Evolutionary conservation across 64 coral and sea anemone species (phyloP).

Genomic region (Montipora sp.): DNA sequence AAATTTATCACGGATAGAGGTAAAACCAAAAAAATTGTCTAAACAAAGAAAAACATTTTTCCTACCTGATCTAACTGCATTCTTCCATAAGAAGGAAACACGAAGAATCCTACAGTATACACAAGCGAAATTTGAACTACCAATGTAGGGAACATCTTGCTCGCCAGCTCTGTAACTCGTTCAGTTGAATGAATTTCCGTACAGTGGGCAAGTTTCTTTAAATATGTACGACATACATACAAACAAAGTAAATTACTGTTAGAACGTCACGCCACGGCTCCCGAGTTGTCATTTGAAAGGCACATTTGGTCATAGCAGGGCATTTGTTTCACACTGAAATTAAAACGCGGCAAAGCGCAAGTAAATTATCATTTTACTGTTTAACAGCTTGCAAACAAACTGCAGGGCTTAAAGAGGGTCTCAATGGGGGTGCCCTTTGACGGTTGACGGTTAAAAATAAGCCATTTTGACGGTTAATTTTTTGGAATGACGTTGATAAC

Average conservation of each 20-base stretch:
- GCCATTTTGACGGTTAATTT: no score
- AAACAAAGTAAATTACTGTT: background rate
- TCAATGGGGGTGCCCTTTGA: no score
- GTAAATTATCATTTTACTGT: background rate
- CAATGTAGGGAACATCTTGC: background rate
- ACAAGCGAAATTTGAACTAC: background rate
- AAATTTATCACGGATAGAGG: background rate
- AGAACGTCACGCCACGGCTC: background rate
- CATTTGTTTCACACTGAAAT: background rate
- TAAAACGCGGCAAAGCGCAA: background rate
- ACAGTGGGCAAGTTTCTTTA: background rate
- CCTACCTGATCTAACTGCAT: background rate
- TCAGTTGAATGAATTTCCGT: background rate
- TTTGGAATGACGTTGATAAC: background rate
- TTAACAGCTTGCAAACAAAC: background rate
- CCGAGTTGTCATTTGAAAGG: background rate
- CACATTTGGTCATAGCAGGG: background rate
- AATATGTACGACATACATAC: background rate
- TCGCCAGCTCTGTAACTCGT: no score
- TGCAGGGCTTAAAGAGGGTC: background rate
- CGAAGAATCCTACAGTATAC: background rate
- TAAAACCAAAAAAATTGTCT: background rate
- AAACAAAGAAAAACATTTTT: background rate
- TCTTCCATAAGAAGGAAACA: background rate
- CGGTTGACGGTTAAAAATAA: no score